Conservation (phyloP, 2,113 vertebrate species). For the Morone chrysops region DNA sequence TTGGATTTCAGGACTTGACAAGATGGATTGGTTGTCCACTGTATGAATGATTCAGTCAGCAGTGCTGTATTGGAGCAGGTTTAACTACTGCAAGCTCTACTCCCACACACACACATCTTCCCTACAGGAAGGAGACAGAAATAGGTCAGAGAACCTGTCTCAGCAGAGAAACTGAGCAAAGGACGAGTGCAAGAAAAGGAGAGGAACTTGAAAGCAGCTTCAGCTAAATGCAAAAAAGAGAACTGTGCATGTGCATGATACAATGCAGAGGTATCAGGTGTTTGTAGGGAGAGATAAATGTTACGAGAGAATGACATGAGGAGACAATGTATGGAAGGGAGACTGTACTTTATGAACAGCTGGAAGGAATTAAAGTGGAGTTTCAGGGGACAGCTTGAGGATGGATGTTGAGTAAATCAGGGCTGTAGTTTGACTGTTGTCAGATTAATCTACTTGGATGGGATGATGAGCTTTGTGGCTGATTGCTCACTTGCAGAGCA, state of each 20-base stretch:
- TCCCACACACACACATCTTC: constrained; percentile 8
- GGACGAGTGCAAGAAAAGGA: not conserved
- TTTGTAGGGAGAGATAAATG: not conserved
- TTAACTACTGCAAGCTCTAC: not conserved
- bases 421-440: not conserved
- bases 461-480: constrained; percentile 30
- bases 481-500: constrained; percentile 29
- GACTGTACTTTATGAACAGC: not conserved
- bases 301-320: not conserved
- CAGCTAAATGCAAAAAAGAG: not conserved
- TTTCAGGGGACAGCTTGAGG: not conserved
- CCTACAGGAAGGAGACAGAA: constrained; percentile 9
- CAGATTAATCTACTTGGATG: constrained; percentile 25
- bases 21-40: not conserved
- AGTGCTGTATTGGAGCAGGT: not conserved
- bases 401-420: not conserved
- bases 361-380: not conserved
- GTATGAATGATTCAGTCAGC: not conserved
- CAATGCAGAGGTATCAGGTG: not conserved
- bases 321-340: not conserved
- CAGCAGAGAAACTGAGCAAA: not conserved
- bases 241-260: too few relatives aligned
- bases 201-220: not conserved
- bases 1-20: not conserved
- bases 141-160: constrained; percentile 37